Base-by-base conservation (phyloP, 1,140 invertebrate genomes). In the Caenorhabditis tropicalis region DNA sequence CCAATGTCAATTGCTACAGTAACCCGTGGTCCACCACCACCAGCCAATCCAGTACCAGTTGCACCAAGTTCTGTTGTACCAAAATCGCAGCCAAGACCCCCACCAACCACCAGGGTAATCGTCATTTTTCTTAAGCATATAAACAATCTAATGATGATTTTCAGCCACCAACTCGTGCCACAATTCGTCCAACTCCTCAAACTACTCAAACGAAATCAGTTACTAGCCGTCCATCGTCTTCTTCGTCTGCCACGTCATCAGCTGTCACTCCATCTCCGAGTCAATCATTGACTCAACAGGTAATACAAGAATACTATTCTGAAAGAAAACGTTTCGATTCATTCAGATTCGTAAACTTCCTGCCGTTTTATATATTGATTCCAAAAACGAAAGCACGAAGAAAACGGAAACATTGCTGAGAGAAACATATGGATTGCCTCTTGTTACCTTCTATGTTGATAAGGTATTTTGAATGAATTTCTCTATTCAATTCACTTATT, bases 371-470 rank as follows among this genome's bases (percentile, higher is more conserved):
- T 91, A 91, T 81, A 87, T 89, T n/a, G 89, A 90, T 79, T 90
- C 90, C 1, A 79, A 85, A 24, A 81, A 84, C 43, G 49, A 83
- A 7, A 85, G 88, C 29, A 65, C 89, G 9, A 86, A 87, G 43
- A 58, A 82, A 70, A 83, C 85, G 6, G 90, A 91, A 83, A 82
- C 58, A 27, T 27, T 91, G 1, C 46, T 91, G 5, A 87, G 90
- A 74, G 90, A 91, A 29, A 90, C 85, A 2, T 91, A 91, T 74
- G 90, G 90, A 27, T 87, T 91, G 15, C 90, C 90, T 24, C 83
- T 91, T 0, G 90, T 91, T 36, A 82, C 90, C n/a, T 91, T 91
- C 80, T 91, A 91, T 83, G 88, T 91, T 7, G 90, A 91, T 74
- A 91, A 91, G 81, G 84, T 85, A 39, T 5, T 9, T 10, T 15